Base-by-base conservation (phyloP, 2,888 invertebrate genomes). In the Colletes collaris region DNA sequence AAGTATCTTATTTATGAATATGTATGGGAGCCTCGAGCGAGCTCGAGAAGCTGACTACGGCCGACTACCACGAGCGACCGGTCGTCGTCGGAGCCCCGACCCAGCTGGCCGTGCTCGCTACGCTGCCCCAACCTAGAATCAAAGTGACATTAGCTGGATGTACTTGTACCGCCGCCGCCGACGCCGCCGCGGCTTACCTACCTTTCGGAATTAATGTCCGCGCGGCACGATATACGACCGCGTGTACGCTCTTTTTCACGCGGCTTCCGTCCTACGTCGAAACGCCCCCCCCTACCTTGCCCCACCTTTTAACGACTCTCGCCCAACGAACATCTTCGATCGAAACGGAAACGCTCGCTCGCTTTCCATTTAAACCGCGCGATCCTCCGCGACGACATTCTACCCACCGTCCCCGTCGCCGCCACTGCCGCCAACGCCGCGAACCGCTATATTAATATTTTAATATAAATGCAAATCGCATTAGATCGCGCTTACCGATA, bases 381-480 rank as follows among this genome's bases (percentile, higher is more conserved):
- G 84, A 88, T 86, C 86, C 83, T 82, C 77, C 85, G 83, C 64
- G 75, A 65, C 84, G 84, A 68, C 77, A 74, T 78, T 83, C 85
- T 75, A 6, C 40, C 40, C 40, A 40, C 75, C 66, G 60, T 52
- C 73, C n/a, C 66, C 73, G 62, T 55, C 59, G 64, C 53, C 75
- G 76, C 19, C 70, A 60, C 52, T 55, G 64, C 53, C 75, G 76
- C 19, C 70, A 60, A 49, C 44, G 63, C 59, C 58, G 73, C 66
- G 59, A n/a, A 50, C 59, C 80, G 85, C 82, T 83, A 84, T 88
- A 90, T 90, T 90, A 89, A 90, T 90, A 90, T 90, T 90, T 90
- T 90, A 89, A 91, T 91, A 91, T 91, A 91, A 89, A 91, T 91
- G 91, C 90, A 91, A 91, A 91, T 91, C 88, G 89, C 84, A 86